Evolutionary conservation across 1,140 invertebrate genomes (phyloP).

Genomic region (Bombus sibiricus): DNA sequence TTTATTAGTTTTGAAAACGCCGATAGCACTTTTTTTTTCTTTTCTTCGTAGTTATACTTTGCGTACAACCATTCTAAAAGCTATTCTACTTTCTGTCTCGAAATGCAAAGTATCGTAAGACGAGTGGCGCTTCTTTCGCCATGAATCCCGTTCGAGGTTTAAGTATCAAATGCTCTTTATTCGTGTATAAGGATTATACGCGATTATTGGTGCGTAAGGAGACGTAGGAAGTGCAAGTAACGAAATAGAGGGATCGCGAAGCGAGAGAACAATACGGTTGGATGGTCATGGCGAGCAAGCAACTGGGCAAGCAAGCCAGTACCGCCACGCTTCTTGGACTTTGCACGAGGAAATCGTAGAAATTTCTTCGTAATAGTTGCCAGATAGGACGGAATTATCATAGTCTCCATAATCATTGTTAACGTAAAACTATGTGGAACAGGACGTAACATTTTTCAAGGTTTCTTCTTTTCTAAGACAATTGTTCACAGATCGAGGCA

Average conservation of each 20-base stretch:
- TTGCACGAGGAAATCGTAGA: conserved; percentile 57
- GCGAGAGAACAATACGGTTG: conserved; percentile 52
- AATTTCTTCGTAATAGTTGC: conserved; percentile 63
- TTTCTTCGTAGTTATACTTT: fast-evolving
- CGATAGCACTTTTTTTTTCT: too few species aligned
- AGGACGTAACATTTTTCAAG: conserved; percentile 5
- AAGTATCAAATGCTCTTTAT: background rate
- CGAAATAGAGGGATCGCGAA: conserved; percentile 49
- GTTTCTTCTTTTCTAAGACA: background rate
- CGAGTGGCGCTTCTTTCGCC: too few species aligned
- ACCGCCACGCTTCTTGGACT: conserved; percentile 51
- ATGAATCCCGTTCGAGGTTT: background rate
- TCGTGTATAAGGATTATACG: background rate
- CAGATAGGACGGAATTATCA: conserved; percentile 55
- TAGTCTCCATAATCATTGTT: conserved; percentile 16
- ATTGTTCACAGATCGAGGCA: background rate
- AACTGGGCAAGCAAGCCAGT: conserved; percentile 56
- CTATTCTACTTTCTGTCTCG: background rate
- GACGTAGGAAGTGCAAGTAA: conserved; percentile 43
- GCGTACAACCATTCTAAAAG: too few species aligned
- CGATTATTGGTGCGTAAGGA: background rate
- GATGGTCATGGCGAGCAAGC: conserved; percentile 60
- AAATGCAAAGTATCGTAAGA: background rate
- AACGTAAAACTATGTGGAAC: conserved; percentile 9
- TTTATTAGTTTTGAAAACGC: too few species aligned